Evolutionary conservation across 2,113 vertebrate genomes (phyloP), one percentile per base, ranked within the genome.

Genomic region (Chlorodrepanis virens): DNA sequence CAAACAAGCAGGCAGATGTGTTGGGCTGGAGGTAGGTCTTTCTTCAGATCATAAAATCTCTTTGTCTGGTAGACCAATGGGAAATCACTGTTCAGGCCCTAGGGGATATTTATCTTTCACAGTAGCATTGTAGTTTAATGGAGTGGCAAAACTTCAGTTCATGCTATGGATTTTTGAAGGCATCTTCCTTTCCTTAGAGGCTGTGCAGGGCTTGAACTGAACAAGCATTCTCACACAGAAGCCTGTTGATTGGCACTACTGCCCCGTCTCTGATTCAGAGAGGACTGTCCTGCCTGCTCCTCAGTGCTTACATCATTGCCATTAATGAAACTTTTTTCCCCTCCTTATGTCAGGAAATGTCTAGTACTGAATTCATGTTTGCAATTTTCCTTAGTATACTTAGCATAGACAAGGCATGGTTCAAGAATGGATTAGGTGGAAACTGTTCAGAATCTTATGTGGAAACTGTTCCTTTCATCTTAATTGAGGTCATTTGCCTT

Each of bases 21-120:
- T 84, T 81, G 52, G 63, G 59, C 71, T 6, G 1, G 71, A 83
- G 85, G 69, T 76, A 39, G 61, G 65, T 93, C 70, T 76, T 92
- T 82, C 39, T 86, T 35, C 37, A 77, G 60, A 39, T 81, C 54
- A 56, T 94, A 94, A 90, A 83, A 96, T 95, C 64, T 47, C 71
- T 91, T 93, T 11, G 12, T 85, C 52, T 94, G 44, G 35, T 60
- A 83, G 47, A 60, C 56, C 67, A 83, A 50, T 8, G 3, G 78
- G 50, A n/a, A 84, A 53, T 80, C 8, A 0, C 57, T 60, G 19
- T 47, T 85, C 27, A 47, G 45, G 22, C 76, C 54, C 37, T 50
- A 29, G 60, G 70, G 17, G 47, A n/a, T 79, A 39, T 59, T 83
- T 72, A 49, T 80, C 45, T 83, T 83, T 82, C 89, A 65, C n/a